Conservation (phyloP, 1,140 invertebrate species). For the Anastrepha obliqua region DNA sequence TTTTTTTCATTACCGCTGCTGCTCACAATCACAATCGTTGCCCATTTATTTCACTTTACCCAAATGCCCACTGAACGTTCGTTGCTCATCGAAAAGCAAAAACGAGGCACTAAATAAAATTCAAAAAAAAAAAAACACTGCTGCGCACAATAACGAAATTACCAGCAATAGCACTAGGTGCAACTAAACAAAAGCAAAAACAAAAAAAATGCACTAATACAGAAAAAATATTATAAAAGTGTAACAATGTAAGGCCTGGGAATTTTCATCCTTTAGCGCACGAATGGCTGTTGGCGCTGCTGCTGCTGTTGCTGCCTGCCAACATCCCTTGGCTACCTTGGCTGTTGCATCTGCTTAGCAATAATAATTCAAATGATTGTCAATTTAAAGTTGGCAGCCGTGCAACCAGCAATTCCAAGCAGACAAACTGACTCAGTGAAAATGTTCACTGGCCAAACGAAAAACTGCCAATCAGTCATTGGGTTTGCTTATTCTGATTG, state of each 20-base stretch:
- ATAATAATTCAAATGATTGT: constrained; percentile 59
- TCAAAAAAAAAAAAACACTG: not conserved
- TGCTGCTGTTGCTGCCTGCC: constrained; percentile 14
- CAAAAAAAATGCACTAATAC: not conserved
- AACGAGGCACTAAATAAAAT: not conserved
- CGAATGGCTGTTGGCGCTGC: not conserved
- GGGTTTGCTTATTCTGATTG: constrained; percentile 12
- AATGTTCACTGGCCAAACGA: constrained; percentile 18
- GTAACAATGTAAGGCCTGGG: constrained; percentile 40
- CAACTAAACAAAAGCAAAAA: not conserved
- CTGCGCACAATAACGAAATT: not conserved
- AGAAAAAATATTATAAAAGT: constrained; percentile 2
- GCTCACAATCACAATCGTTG: constrained; percentile 57
- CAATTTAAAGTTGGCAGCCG: constrained; percentile 56
- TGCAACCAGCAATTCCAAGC: constrained; percentile 4
- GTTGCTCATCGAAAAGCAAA: not conserved
- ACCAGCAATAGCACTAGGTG: not conserved
- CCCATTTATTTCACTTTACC: constrained; percentile 60
- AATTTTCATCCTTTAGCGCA: constrained; percentile 40
- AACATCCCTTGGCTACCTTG: not conserved
- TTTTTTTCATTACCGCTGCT: constrained; percentile 14
- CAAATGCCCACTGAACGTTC: constrained; percentile 51
- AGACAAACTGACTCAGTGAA: constrained; percentile 14
- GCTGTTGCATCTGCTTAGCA: constrained; percentile 56
- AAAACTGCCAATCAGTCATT: constrained; percentile 46